Evolutionary conservation across 2,797 vertebrate species (phyloP), one percentile per base, ranked within the genome.

Genomic region (Cyclura pinguis): DNA sequence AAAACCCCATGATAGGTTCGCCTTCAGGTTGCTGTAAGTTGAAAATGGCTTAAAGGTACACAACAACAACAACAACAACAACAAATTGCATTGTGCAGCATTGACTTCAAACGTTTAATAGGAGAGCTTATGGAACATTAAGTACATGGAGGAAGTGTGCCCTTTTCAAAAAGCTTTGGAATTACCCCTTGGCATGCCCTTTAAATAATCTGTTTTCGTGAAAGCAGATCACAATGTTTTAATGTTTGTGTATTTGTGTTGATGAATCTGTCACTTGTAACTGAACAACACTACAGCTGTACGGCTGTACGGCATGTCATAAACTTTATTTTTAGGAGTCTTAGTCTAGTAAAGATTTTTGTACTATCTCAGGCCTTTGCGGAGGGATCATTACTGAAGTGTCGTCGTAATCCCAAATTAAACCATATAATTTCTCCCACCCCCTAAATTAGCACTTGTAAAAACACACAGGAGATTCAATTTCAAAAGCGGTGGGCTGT

Each of bases 281-380:
- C 88, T 94, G 87, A 94, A 89, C 87, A 93, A 89, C 88, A 81
- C 82, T 95, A 84, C 89, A 92, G 86, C 93, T 93, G 93, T 83
- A 94, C 86, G 77, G 86, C 93, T 93, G 93, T 83, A 94, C 86
- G 77, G 91, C 86, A 52, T 95, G 93, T 57, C 94, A 91, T 94
- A 94, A 84, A 91, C 82, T 92, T 95, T 95, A 96, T 95, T 96
- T 96, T 96, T 95, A 95, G 91, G 64, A 92, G 92, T 95, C 86
- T 91, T 57, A 93, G 92, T 95, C 86, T 92, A 76, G 92, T 91
- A 93, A 94, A 95, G 18, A 47, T 92, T 50, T 92, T 47, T 88
- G 24, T 38, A 69, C 35, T 62, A 0, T 84, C 55, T 93, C 89
- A 92, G 84, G 90, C 22, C 91, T 88, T 38, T 47, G 84, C 90